Conservation (phyloP, 2,113 vertebrate genomes). For the Rhinolophus ferrumequinum region DNA sequence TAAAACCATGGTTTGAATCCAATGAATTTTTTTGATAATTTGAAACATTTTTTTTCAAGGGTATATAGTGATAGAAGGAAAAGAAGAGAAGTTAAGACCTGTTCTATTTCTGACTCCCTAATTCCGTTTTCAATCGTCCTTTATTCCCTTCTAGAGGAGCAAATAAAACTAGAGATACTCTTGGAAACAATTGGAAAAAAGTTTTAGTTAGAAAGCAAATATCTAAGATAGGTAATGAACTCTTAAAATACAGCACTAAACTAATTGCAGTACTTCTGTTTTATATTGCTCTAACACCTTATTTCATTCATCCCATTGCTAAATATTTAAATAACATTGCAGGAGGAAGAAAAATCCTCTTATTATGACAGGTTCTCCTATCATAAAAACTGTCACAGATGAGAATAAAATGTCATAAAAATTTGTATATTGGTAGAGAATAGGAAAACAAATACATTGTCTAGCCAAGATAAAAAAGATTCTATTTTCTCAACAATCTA, state of each 20-base stretch:
- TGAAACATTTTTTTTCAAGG: neutral
- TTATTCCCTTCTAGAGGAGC: neutral
- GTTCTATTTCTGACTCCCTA: neutral
- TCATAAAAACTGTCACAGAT: neutral
- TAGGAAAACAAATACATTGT: slow-evolving; percentile 5
- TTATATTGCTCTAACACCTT: neutral
- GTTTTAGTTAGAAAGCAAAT: neutral
- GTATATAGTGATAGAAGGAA: neutral
- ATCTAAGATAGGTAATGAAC: neutral
- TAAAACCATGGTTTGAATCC: neutral
- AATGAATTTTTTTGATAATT: neutral
- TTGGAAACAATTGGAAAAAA: neutral
- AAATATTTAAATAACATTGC: neutral
- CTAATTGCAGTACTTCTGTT: neutral
- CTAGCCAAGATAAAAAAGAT: neutral
- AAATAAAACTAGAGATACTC: neutral
- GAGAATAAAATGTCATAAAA: neutral
- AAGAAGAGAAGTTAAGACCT: neutral
- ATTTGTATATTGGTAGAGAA: neutral
- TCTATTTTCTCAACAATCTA: slow-evolving; percentile 20
- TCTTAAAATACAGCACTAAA: neutral
- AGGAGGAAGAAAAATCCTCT: neutral
- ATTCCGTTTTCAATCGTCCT: neutral
- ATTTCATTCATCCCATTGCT: neutral
- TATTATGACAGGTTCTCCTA: neutral